Evolutionary conservation across 2,888 invertebrate genomes (phyloP).

Genomic region (Syrista parreyssii): DNA sequence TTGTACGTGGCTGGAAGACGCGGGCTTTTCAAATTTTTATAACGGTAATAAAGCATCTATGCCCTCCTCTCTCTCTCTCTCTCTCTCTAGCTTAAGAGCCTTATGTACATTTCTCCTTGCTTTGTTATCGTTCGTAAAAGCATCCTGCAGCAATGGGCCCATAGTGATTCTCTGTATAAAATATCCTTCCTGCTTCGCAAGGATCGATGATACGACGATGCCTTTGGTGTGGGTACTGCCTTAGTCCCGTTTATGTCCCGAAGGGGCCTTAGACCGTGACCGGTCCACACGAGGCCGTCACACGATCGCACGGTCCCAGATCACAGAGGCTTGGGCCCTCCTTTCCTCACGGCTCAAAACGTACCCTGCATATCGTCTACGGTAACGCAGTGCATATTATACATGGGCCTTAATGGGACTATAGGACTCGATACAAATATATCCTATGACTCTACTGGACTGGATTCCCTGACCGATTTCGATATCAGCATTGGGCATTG

Average conservation of each 20-base stretch:
- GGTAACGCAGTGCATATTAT: slow-evolving; percentile 39
- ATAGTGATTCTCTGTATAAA: not conserved
- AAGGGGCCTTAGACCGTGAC: slow-evolving; percentile 40
- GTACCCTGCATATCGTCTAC: slow-evolving; percentile 27
- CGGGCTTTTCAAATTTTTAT: not conserved
- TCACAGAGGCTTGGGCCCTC: slow-evolving; percentile 27
- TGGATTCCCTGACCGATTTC: slow-evolving; percentile 56
- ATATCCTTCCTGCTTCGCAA: not conserved
- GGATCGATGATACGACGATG: not conserved
- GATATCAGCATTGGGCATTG: slow-evolving; percentile 23
- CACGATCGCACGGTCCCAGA: slow-evolving; percentile 44
- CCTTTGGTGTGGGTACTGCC: slow-evolving; percentile 29
- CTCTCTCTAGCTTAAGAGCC: slow-evolving; percentile 1
- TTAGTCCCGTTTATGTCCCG: slow-evolving; percentile 31
- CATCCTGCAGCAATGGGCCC: not conserved
- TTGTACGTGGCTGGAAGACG: not conserved
- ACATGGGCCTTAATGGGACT: slow-evolving; percentile 32
- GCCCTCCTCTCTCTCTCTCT: slow-evolving; percentile 14
- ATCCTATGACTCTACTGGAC: slow-evolving; percentile 42
- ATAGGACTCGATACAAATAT: not conserved
- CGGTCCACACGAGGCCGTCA: slow-evolving; percentile 42
- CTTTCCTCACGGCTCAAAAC: slow-evolving; percentile 28
- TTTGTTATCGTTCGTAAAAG: not conserved
- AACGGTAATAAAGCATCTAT: not conserved
- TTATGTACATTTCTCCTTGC: not conserved